These are phyloP conservation scores for Thalassarche chlororhynchos DNA, from an alignment of 2,113 vertebrate genomes.

Conservation along the genomic window DNA sequence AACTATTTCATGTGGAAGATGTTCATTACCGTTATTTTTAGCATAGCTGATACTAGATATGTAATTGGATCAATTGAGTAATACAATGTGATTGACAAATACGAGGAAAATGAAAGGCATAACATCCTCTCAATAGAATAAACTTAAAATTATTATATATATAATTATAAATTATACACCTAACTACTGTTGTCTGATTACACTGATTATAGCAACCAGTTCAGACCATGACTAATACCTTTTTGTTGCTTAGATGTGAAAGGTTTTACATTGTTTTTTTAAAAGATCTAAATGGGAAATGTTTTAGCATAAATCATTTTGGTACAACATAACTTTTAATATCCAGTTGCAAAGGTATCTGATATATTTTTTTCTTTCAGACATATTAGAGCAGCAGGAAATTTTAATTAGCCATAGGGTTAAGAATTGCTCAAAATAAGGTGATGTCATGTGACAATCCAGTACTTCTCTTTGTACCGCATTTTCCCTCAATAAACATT, in stretches of 20 bases:
- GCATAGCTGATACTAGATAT: neutral
- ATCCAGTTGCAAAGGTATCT: neutral
- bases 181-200: neutral
- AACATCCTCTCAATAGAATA: neutral
- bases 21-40: neutral
- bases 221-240: neutral
- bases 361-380: neutral
- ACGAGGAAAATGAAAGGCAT: neutral
- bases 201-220: neutral
- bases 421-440: constrained; percentile 25
- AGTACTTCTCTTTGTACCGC: neutral
- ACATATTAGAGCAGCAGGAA: neutral
- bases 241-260: neutral
- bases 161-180: neutral
- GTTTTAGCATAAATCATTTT: neutral
- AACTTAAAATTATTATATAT: neutral
- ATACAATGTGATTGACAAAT: neutral
- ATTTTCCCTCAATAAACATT: neutral
- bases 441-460: neutral
- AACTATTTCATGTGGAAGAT: neutral
- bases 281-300: neutral
- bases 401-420: constrained; percentile 8
- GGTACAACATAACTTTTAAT: neutral
- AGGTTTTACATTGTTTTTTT: neutral
- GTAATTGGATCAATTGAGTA: neutral